Evolutionary conservation across 2,888 invertebrate species (phyloP).

Genomic region (Resseliella maxima): DNA sequence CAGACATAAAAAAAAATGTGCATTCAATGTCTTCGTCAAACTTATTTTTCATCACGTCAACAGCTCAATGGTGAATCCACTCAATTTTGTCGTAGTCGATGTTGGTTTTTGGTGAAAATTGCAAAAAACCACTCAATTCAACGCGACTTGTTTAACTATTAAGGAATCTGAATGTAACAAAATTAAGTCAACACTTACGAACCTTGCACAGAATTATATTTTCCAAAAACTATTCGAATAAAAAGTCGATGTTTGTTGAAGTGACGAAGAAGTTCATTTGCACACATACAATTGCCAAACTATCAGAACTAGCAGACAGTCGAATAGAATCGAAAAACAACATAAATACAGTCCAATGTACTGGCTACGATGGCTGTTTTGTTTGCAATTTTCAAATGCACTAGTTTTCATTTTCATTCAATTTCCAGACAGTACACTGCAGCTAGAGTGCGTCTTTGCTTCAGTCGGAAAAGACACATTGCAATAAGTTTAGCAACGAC

Average conservation of each 20-base stretch:
- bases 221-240: not conserved
- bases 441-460: not conserved
- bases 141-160: not conserved
- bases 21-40: not conserved
- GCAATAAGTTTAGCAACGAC: not conserved
- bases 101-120: not conserved
- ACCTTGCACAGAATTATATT: not conserved
- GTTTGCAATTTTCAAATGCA: not conserved
- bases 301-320: not conserved
- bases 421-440: not conserved
- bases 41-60: constrained; percentile 42
- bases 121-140: not conserved
- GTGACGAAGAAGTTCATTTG: not conserved
- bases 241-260: constrained; percentile 13
- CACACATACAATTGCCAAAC: not conserved
- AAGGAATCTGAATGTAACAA: not conserved
- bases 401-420: not conserved
- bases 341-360: not conserved
- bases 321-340: not conserved
- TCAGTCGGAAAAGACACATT: not conserved
- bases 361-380: not conserved
- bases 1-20: not conserved
- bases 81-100: no score
- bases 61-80: not conserved
- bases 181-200: not conserved